phyloP scores from a whole-genome alignment of 2,113 vertebrate species.

The Lota lota region DNA sequence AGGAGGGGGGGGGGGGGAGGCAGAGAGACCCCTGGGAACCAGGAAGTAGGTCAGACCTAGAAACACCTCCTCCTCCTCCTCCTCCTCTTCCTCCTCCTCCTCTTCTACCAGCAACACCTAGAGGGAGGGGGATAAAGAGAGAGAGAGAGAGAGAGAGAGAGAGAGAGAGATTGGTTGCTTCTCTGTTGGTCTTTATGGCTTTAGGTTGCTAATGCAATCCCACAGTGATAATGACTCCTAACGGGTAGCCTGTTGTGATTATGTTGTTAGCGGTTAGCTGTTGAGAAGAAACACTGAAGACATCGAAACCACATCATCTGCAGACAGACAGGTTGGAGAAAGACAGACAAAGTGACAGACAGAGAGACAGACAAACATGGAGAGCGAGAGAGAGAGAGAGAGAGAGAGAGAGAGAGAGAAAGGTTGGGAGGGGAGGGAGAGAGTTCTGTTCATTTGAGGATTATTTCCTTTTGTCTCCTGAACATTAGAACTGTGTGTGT shows the following conservation, averaged over 20 bases:
- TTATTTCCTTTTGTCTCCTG: background rate
- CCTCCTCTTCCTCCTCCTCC: too few relatives aligned
- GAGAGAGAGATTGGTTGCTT: too few relatives aligned
- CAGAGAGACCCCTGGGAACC: background rate
- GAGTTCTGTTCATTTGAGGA: background rate
- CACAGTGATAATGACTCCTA: too few relatives aligned
- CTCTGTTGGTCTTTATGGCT: too few relatives aligned
- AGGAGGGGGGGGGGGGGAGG: background rate
- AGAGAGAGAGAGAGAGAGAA: background rate
- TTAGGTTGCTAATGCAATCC: too few relatives aligned
- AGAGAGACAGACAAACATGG: too few relatives aligned
- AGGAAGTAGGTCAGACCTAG: conserved; percentile 1
- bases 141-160: background rate
- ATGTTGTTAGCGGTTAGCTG: too few relatives aligned
- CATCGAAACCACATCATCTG: too few relatives aligned
- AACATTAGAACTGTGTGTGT: background rate
- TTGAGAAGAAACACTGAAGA: too few relatives aligned
- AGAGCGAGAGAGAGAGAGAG: background rate
- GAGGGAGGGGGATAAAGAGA: background rate
- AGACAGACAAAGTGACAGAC: too few relatives aligned
- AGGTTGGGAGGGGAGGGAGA: background rate
- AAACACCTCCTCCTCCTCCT: background rate
- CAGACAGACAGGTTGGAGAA: too few relatives aligned
- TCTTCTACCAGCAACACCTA: background rate
- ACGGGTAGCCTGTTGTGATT: too few relatives aligned